Evolutionary conservation across 2,888 invertebrate species (phyloP).

Genomic region (Galerucella calmariensis): DNA sequence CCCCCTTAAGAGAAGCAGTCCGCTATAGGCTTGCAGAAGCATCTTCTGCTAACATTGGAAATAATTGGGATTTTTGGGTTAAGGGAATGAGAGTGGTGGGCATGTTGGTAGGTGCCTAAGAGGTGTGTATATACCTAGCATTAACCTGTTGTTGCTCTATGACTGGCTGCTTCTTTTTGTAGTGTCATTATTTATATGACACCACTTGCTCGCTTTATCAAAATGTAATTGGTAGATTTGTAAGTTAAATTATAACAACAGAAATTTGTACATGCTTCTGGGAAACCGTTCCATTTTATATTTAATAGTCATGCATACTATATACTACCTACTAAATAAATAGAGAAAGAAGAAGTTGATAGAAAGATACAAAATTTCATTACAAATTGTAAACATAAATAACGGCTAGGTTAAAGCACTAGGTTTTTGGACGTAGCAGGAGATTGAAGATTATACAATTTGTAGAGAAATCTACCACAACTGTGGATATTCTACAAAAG

Average conservation of each 20-base stretch:
- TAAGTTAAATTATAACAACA: not conserved
- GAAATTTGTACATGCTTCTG: not conserved
- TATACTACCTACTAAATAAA: not conserved
- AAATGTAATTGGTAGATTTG: not conserved
- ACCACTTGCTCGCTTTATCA: too few species aligned
- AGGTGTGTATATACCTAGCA: too few species aligned
- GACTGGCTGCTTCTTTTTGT: too few species aligned
- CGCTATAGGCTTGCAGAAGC: too few species aligned
- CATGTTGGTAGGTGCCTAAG: too few species aligned
- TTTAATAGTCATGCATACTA: constrained; percentile 5
- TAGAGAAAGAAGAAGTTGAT: not conserved
- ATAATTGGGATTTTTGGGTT: too few species aligned
- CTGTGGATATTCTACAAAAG: constrained; percentile 12
- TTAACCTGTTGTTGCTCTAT: too few species aligned
- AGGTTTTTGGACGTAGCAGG: not conserved
- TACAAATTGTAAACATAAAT: constrained; percentile 15
- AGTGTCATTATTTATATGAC: too few species aligned
- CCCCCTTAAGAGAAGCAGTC: too few species aligned
- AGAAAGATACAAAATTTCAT: constrained; percentile 16
- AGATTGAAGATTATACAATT: constrained; percentile 10
- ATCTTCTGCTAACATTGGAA: too few species aligned
- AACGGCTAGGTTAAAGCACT: not conserved
- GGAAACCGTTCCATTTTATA: not conserved
- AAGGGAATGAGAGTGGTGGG: too few species aligned
- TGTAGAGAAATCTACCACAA: constrained; percentile 20